A percentile compares a stretch with the other conserved stretches of the same genome.
Conservation (phyloP, 2,113 vertebrate species). For the Gulo gulo region DNA sequence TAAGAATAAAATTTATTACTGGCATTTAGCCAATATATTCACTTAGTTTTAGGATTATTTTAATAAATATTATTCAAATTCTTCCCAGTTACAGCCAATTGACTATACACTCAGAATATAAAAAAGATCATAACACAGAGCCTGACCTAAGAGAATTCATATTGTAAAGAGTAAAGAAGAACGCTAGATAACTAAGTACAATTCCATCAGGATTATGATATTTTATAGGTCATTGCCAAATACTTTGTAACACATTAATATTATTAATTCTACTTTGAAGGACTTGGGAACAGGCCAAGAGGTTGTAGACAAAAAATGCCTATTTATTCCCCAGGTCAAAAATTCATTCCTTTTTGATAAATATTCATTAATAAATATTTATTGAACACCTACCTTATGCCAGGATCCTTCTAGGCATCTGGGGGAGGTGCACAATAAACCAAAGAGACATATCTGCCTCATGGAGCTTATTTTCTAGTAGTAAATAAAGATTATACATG, state of each 20-base stretch:
- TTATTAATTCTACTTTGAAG: neutral
- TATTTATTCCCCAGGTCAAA: neutral
- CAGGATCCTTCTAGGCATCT: neutral
- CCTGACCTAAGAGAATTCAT: neutral
- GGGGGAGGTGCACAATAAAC: neutral
- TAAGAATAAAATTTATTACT: constrained; percentile 24
- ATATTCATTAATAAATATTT: neutral
- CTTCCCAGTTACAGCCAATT: neutral
- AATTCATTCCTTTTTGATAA: neutral
- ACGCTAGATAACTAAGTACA: neutral
- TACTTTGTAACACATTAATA: neutral
- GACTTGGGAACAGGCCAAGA: neutral
- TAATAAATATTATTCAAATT: neutral
- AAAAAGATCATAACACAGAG: neutral
- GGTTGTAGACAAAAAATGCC: neutral
- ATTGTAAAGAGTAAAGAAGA: neutral
- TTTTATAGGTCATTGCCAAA: neutral
- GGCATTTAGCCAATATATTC: neutral
- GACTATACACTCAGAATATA: neutral
- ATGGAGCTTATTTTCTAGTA: neutral
- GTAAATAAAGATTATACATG: neutral
- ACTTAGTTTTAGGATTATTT: neutral
- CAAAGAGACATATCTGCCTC: neutral
- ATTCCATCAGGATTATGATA: neutral
- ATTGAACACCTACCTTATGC: neutral